phyloP scores from a whole-genome alignment of 2,113 vertebrate species.

The Aegithalos caudatus region DNA sequence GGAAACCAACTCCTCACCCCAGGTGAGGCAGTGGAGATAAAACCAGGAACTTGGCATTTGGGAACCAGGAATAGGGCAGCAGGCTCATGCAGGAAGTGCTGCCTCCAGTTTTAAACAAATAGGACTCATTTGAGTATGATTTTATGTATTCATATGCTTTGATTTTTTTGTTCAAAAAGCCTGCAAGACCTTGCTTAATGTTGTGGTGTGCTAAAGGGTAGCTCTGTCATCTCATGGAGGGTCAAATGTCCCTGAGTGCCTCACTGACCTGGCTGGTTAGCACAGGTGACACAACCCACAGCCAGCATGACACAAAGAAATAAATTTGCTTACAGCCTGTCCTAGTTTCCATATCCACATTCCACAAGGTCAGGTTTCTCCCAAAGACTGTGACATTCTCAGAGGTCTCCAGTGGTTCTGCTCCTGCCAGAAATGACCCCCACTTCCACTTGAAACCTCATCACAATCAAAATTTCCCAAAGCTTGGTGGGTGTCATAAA shows the following conservation, averaged over 20 bases:
- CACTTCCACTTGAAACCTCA: neutral
- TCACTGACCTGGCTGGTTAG: neutral
- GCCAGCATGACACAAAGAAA: neutral
- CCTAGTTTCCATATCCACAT: neutral
- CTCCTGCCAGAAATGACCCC: neutral
- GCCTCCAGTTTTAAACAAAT: neutral
- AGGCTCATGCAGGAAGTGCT: neutral
- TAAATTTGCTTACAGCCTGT: neutral
- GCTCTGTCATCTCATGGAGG: fast-evolving
- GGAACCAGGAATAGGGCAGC: neutral
- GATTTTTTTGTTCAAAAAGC: neutral
- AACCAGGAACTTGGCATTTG: neutral
- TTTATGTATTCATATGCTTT: fast-evolving
- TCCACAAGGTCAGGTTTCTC: neutral
- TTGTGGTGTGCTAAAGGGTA: neutral
- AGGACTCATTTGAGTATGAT: neutral
- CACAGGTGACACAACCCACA: neutral
- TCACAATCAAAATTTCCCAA: neutral
- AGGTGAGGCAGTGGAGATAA: neutral
- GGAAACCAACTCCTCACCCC: neutral
- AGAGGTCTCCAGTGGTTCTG: neutral
- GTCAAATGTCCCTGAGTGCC: neutral
- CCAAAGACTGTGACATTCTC: neutral
- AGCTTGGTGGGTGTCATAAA: neutral
- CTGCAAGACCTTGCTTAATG: neutral